Percentiles rank a stretch among this genome's conserved stretches.
Conservation (phyloP, 2,113 vertebrate genomes). For the Oncorhynchus gorbuscha region DNA sequence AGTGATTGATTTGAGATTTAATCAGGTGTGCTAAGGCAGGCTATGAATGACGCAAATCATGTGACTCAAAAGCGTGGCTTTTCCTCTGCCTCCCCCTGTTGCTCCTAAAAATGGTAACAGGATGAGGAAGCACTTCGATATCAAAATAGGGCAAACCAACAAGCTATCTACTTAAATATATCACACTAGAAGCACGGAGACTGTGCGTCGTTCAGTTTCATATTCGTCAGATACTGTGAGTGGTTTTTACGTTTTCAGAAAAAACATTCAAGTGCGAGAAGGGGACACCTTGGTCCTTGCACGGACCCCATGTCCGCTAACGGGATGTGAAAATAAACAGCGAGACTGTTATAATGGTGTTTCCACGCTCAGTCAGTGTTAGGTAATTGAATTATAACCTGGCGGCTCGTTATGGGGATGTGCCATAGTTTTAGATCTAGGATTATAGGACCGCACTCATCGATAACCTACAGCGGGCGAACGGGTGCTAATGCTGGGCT, state of each 20-base stretch:
- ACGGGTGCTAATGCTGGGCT: conserved; percentile 34
- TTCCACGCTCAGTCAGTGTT: conserved; percentile 4
- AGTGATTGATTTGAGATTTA: too few species aligned
- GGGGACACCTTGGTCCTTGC: too few species aligned
- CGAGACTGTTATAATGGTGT: conserved; percentile 17
- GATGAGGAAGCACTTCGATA: conserved; percentile 16
- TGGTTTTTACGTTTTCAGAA: too few species aligned
- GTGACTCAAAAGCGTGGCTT: conserved; percentile 40
- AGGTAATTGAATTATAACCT: background rate
- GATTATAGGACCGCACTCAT: conserved; percentile 55
- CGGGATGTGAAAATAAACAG: too few species aligned
- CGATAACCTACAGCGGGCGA: conserved; percentile 54
- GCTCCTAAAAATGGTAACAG: conserved; percentile 28
- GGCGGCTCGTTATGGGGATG: conserved; percentile 51
- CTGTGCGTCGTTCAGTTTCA: too few species aligned
- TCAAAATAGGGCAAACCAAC: conserved; percentile 1
- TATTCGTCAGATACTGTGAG: too few species aligned
- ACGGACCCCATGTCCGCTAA: too few species aligned
- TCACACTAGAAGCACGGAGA: too few species aligned
- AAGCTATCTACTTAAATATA: too few species aligned
- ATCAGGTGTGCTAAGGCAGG: too few species aligned
- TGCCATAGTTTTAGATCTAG: conserved; percentile 63
- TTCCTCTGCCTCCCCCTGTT: conserved; percentile 7
- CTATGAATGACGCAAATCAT: conserved; percentile 28
- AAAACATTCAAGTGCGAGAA: too few species aligned